Base-by-base conservation (phyloP, 2,797 vertebrate genomes). In the Percopsis omiscomaycus region DNA sequence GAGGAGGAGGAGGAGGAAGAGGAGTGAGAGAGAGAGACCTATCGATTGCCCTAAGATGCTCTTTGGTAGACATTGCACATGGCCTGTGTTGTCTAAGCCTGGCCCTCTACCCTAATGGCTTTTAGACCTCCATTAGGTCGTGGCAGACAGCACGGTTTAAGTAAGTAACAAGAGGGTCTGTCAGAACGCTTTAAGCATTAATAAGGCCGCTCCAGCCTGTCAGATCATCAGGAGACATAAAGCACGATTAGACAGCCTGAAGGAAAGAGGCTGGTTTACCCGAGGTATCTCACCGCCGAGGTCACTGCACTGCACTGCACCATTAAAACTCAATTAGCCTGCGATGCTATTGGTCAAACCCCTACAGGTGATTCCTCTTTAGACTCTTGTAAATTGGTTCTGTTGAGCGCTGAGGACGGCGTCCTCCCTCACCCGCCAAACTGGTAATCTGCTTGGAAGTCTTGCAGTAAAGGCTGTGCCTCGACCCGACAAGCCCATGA, bases 101-200 rank as follows among this genome's bases (percentile, higher is more conserved):
- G 70, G 63, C 84, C 87, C 87, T 79, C 83, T 59, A 74, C 77
- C 71, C 80, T 59, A 79, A 91, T 90, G 86, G 89, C 83, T 89
- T 87, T 89, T 86, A 88, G 79, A 85, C 82, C 61, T 88, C 89
- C 88, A 89, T 91, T 91, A 92, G 86, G 71, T 86, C 4, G 73
- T 57, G 72, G 80, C 69, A 86, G 77, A 63, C 79, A 63, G 82
- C 61, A 49, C 84, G 89, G 89, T 92, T 92, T 92, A 92, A 92
- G 90, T 88, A 85, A 87, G 89, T 88, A 92, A 90, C 88, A 90
- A 88, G 86, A 90, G 78, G 74, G 82, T 81, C 77, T 78, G 83
- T 84, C 75, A 78, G 82, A 89, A 85, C 78, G 81, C 86, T 90
- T 91, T 89, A 90, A 89, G 81, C 86, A 78, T 88, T 90, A 88